These are phyloP conservation scores for Patiria pectinifera DNA, from an alignment of 53 echinoderm and acorn worm species.

Conservation along the genomic window DNA sequence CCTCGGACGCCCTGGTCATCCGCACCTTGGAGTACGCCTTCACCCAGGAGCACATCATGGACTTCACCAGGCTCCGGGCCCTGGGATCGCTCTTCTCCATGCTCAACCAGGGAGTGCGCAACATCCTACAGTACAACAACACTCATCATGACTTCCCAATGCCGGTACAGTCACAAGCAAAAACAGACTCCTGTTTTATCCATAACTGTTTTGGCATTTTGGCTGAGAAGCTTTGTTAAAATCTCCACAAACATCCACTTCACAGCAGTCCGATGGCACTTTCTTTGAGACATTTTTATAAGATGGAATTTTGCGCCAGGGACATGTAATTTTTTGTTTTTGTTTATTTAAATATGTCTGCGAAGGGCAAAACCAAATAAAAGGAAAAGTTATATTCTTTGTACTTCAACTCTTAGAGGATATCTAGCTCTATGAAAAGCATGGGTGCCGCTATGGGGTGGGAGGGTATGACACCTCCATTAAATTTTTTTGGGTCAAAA, in stretches of 20 bases:
- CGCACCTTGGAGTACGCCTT: conserved; percentile 85
- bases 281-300: no score
- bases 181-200: background rate
- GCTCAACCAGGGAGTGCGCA: conserved; percentile 88
- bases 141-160: conserved; percentile 94
- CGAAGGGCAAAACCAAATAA: no score
- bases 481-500: no score
- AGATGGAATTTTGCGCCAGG: no score
- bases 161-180: conserved; percentile 73
- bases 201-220: background rate
- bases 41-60: conserved; percentile 97
- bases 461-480: no score
- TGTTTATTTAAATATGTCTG: no score
- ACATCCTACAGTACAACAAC: conserved; percentile 94
- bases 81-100: conserved; percentile 96
- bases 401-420: no score
- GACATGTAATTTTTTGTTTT: no score
- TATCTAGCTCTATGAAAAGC: no score
- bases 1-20: conserved; percentile 88
- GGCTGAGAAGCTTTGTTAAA: background rate
- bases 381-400: no score
- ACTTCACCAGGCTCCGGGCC: conserved; percentile 95
- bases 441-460: no score
- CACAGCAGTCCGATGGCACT: no score
- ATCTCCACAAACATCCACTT: background rate